Evolutionary conservation across 2,797 vertebrate genomes (phyloP).

Genomic region (Anguilla pacifica): DNA sequence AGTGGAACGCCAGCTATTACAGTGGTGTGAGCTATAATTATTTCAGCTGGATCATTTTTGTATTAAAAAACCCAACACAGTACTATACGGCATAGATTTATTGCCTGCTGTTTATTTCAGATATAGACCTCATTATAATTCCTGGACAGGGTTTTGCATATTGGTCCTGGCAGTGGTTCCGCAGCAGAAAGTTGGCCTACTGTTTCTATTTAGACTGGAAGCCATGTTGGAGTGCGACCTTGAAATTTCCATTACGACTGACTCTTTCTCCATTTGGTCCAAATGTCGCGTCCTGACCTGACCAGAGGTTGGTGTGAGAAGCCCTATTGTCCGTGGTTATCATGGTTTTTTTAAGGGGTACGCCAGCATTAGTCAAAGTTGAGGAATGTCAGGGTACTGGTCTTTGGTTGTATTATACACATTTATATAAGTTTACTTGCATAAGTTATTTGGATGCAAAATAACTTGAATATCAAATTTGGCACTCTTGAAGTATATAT

Average conservation of each 20-base stretch:
- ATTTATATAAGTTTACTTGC: no score
- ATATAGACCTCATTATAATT: neutral
- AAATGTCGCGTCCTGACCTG: neutral
- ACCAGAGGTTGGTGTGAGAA: neutral
- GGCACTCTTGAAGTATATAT: neutral
- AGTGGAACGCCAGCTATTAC: conserved; percentile 5
- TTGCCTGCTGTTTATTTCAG: neutral
- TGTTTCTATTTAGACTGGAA: neutral
- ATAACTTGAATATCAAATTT: neutral
- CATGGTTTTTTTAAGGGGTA: neutral
- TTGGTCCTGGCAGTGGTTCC: neutral
- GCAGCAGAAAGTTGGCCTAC: neutral
- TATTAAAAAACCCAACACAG: neutral
- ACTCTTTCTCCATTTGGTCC: neutral
- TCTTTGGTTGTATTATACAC: neutral
- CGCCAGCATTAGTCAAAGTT: neutral
- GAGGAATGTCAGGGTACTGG: neutral
- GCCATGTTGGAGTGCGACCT: neutral
- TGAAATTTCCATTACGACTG: neutral
- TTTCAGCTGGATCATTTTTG: neutral
- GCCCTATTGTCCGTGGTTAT: neutral
- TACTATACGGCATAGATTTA: neutral
- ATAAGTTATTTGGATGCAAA: no score
- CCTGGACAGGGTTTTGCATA: conserved; percentile 1
- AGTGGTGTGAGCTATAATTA: neutral